Conservation (phyloP, 64 coral and sea anemone species). For the Platygyra sinensis region DNA sequence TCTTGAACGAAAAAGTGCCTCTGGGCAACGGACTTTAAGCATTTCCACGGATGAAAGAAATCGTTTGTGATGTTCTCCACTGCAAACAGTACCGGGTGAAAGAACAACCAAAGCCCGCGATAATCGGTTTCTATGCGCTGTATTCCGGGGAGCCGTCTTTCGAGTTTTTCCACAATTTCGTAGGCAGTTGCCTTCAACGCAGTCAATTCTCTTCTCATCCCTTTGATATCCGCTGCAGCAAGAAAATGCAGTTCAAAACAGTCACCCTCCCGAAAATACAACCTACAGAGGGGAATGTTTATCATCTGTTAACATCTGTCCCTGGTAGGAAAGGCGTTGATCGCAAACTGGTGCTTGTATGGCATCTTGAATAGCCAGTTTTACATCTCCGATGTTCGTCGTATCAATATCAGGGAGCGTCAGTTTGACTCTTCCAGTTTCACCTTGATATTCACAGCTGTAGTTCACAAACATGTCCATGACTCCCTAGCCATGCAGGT, state of each 20-base stretch:
- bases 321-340: conserved; percentile 52
- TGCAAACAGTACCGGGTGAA: not conserved
- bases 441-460: not conserved
- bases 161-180: not conserved
- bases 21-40: conserved; percentile 50
- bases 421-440: not conserved
- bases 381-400: conserved; percentile 45
- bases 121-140: not conserved
- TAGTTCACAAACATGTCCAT: conserved; percentile 27
- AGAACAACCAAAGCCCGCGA: not conserved
- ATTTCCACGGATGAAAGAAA: conserved; percentile 90
- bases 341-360: conserved; percentile 55
- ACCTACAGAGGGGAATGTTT: conserved; percentile 41
- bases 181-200: conserved; percentile 21
- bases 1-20: conserved; percentile 95
- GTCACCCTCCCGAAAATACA: conserved; percentile 67
- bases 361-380: conserved; percentile 31
- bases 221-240: conserved; percentile 37
- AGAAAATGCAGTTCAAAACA: conserved; percentile 44
- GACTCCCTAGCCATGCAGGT: not conserved
- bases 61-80: conserved; percentile 17
- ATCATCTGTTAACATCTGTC: conserved; percentile 21
- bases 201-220: conserved; percentile 14
- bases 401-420: not conserved
- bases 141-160: not conserved